A percentile compares a stretch with the other conserved stretches of the same genome.
These are phyloP conservation scores for Sminthurides aquaticus DNA, from an alignment of 2,888 invertebrate species.

Conservation along the genomic window DNA sequence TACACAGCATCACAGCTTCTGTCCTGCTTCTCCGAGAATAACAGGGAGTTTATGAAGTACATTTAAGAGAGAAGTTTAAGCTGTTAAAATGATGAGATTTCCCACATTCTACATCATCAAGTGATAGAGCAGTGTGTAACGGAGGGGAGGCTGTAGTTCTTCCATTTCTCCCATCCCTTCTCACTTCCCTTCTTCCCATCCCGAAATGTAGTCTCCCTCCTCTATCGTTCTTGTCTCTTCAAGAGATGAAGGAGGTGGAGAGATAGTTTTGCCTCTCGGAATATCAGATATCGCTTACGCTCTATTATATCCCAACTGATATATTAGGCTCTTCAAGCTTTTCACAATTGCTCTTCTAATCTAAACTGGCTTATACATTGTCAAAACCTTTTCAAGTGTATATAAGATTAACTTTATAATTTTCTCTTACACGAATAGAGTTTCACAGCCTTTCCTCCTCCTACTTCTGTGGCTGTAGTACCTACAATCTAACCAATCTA, in stretches of 20 bases:
- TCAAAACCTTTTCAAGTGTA: constrained; percentile 40
- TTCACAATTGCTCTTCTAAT: constrained; percentile 39
- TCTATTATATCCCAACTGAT: constrained; percentile 32
- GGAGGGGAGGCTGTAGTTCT: too few relatives aligned
- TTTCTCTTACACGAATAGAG: constrained; percentile 37
- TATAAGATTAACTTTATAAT: constrained; percentile 43
- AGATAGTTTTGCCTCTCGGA: not conserved
- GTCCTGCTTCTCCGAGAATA: too few relatives aligned
- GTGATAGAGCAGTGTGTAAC: too few relatives aligned
- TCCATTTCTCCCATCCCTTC: not conserved
- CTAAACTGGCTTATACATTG: constrained; percentile 39
- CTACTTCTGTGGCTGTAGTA: too few relatives aligned
- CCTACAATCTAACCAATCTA: too few relatives aligned
- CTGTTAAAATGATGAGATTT: not conserved
- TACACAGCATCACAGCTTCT: too few relatives aligned
- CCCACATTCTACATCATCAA: not conserved
- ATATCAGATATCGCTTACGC: constrained; percentile 39
- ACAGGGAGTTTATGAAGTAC: too few relatives aligned
- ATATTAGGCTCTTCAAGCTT: constrained; percentile 31
- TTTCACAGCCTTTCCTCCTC: constrained; percentile 19
- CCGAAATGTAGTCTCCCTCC: too few relatives aligned
- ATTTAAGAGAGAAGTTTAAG: too few relatives aligned
- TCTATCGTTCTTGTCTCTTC: not conserved
- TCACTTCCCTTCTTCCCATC: not conserved
- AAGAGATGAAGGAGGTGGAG: constrained; percentile 7